A percentile compares a stretch with the other conserved stretches of the same genome.
Evolutionary conservation across 1,140 invertebrate genomes (phyloP).

Genomic region (Callitettix versicolor): DNA sequence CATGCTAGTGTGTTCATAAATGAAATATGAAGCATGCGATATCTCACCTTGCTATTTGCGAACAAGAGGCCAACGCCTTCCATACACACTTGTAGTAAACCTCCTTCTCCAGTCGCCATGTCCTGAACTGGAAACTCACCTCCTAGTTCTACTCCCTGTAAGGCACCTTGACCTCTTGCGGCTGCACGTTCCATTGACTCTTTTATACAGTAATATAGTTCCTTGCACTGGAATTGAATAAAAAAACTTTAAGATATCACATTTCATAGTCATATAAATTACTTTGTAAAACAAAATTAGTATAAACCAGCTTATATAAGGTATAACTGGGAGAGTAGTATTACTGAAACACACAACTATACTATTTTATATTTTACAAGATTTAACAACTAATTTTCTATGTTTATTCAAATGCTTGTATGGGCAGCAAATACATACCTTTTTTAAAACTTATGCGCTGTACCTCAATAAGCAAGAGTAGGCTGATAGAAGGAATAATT

Average conservation of each 20-base stretch:
- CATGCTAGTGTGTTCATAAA: no score
- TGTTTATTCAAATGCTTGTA: no score
- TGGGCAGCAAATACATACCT: no score
- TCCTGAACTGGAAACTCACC: constrained; percentile 99
- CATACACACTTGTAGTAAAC: constrained; percentile 96
- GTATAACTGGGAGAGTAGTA: no score
- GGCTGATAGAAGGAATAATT: no score
- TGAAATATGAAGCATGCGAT: constrained; percentile 6
- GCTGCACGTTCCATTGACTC: constrained; percentile 96
- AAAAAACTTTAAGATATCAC: background rate
- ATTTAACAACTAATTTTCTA: no score
- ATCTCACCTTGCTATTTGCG: constrained; percentile 93
- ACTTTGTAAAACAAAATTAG: background rate
- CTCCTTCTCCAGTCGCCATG: constrained; percentile 90
- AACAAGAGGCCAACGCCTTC: constrained; percentile 97
- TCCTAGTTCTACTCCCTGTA: constrained; percentile 71
- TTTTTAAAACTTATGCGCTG: no score
- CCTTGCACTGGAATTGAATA: constrained; percentile 71
- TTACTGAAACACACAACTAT: no score
- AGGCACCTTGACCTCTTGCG: constrained; percentile 60
- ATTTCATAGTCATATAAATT: background rate
- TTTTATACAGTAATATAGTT: constrained; percentile 97
- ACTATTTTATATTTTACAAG: no score
- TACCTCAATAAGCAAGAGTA: no score
- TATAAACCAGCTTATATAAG: no score